Evolutionary conservation across 1,140 invertebrate species (phyloP), one percentile per base, ranked within the genome.

Genomic region (Penaeus chinensis): DNA sequence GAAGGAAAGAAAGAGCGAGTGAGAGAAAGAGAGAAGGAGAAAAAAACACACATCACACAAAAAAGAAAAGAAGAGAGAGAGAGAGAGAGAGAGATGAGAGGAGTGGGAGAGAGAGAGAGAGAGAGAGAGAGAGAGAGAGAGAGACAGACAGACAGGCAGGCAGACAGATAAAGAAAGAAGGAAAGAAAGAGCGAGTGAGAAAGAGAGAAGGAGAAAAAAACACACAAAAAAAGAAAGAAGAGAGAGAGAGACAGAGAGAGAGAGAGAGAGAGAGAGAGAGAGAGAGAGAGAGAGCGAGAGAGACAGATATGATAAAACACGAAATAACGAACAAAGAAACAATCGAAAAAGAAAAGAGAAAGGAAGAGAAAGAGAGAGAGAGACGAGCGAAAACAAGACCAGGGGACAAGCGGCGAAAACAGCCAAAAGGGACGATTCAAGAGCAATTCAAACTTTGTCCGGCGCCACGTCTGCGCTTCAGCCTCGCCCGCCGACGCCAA

Each of bases 51-150:
- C 16, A 65, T 18, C 16, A n/a, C 16, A n/a, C 16, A 65, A 65
- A 65, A 65, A 65, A 65, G n/a, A n/a, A n/a, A 65, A n/a, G 63
- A n/a, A 65, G n/a, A n/a, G n/a, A 65, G 63, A 65, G 63, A n/a
- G n/a, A 65, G 63, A 65, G n/a, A n/a, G n/a, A 65, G n/a, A 65
- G n/a, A 65, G n/a, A 65, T 16, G n/a, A 65, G n/a, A 65, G 16
- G 63, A 65, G n/a, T 18, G n/a, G n/a, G 63, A 65, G n/a, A 65
- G n/a, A 65, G 63, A 65, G n/a, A n/a, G n/a, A 65, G 63, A 65
- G n/a, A 65, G n/a, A 65, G n/a, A n/a, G n/a, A n/a, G 63, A 65
- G 63, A n/a, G n/a, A 65, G 63, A 18, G n/a, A n/a, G n/a, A n/a
- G n/a, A 65, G n/a, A n/a, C 16, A 65, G 63, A 65, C 16, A n/a